Conservation (phyloP, 2,888 invertebrate species). For the Phlogophora meticulosa region DNA sequence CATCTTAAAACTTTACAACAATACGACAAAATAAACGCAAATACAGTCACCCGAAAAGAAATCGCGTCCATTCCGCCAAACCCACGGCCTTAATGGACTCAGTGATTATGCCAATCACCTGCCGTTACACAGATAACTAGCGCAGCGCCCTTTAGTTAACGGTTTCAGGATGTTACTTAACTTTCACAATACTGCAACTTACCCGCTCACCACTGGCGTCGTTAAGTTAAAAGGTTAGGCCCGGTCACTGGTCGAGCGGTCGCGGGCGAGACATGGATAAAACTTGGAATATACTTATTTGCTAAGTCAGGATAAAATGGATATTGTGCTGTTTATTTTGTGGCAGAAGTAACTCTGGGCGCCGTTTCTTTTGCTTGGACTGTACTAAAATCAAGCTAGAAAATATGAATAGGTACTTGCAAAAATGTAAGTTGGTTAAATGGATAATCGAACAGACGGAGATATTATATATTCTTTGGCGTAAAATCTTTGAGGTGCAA, state of each 20-base stretch:
- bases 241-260: constrained; percentile 11
- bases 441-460: no score
- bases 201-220: constrained; percentile 47
- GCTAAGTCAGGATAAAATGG: neutral
- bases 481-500: no score
- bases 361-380: neutral
- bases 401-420: no score
- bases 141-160: constrained; percentile 47
- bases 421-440: no score
- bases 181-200: constrained; percentile 58
- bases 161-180: constrained; percentile 63
- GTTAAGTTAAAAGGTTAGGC: constrained; percentile 63
- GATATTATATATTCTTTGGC: no score
- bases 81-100: constrained; percentile 43
- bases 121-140: constrained; percentile 65
- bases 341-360: neutral
- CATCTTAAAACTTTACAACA: no score
- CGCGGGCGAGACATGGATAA: constrained; percentile 3
- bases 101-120: constrained; percentile 67
- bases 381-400: no score
- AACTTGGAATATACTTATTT: constrained; percentile 9
- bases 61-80: constrained; percentile 18
- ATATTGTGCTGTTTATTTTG: neutral
- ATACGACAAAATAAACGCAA: no score
- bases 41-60: neutral